Conservation (phyloP, 2,797 vertebrate genomes). For the Poecilia velifera region DNA sequence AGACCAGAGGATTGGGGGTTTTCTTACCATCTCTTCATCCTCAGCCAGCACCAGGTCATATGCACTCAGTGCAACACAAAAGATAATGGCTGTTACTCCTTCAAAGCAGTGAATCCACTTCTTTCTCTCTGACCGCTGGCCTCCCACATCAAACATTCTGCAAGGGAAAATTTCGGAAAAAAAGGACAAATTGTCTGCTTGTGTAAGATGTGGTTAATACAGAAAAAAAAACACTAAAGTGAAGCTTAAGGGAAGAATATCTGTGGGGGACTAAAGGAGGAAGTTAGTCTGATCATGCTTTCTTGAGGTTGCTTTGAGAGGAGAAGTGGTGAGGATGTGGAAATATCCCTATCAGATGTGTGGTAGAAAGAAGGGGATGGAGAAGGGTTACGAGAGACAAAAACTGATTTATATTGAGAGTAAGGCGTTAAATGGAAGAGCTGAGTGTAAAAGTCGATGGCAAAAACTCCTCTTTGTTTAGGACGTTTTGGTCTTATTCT, state of each 20-base stretch:
- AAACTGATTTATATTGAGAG: slow-evolving; percentile 11
- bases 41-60: slow-evolving; percentile 97
- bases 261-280: neutral
- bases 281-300: slow-evolving; percentile 59
- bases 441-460: slow-evolving; percentile 14
- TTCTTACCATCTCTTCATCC: slow-evolving; percentile 83
- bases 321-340: slow-evolving; percentile 22
- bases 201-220: slow-evolving; percentile 20
- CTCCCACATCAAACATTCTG: slow-evolving; percentile 84
- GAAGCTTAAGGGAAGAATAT: slow-evolving; percentile 20
- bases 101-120: slow-evolving; percentile 99
- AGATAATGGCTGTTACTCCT: slow-evolving; percentile 97
- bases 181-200: neutral
- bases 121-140: slow-evolving; percentile 85
- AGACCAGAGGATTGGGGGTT: neutral
- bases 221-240: neutral
- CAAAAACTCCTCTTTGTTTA: neutral
- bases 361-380: slow-evolving; percentile 32
- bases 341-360: slow-evolving; percentile 14
- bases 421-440: slow-evolving; percentile 9
- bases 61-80: slow-evolving; percentile 94
- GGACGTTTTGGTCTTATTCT: neutral
- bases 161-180: slow-evolving; percentile 28
- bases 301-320: slow-evolving; percentile 57
- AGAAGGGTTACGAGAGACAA: neutral